These are phyloP conservation scores for Caloenas nicobarica DNA, from an alignment of 2,113 vertebrate genomes.

Conservation along the genomic window DNA sequence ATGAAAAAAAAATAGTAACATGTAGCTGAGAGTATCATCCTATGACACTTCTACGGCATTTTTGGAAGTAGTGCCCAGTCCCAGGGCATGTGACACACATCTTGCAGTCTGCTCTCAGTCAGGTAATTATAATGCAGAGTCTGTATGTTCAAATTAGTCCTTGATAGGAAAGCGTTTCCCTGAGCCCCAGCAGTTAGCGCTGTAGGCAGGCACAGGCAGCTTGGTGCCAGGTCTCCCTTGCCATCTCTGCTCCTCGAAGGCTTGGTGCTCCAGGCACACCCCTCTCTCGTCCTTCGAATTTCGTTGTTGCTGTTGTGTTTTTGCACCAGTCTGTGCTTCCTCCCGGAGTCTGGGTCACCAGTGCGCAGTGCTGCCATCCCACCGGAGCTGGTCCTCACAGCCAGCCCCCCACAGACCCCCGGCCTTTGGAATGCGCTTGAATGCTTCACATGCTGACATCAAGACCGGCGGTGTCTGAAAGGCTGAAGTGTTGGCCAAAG, in stretches of 20 bases:
- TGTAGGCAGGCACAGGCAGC: background rate
- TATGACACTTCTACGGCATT: background rate
- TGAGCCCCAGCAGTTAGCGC: background rate
- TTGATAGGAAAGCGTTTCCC: background rate
- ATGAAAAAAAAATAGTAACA: background rate
- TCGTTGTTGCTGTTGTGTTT: background rate
- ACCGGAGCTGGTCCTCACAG: rapidly evolving
- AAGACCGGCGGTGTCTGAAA: background rate
- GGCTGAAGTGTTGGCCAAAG: background rate
- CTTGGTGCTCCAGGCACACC: background rate
- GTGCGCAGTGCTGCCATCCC: rapidly evolving
- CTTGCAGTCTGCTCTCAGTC: background rate
- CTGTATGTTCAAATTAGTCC: background rate
- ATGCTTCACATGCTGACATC: background rate
- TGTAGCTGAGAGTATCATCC: background rate
- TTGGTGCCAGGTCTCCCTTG: background rate
- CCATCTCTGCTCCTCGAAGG: background rate
- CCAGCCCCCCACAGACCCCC: background rate
- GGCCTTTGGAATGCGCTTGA: background rate
- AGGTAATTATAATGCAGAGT: background rate
- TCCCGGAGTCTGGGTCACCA: background rate
- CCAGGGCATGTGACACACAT: background rate
- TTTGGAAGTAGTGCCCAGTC: background rate
- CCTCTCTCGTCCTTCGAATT: background rate
- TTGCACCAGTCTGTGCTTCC: background rate